Base-by-base conservation (phyloP, 2,113 vertebrate species). In the Labeo rohita region DNA sequence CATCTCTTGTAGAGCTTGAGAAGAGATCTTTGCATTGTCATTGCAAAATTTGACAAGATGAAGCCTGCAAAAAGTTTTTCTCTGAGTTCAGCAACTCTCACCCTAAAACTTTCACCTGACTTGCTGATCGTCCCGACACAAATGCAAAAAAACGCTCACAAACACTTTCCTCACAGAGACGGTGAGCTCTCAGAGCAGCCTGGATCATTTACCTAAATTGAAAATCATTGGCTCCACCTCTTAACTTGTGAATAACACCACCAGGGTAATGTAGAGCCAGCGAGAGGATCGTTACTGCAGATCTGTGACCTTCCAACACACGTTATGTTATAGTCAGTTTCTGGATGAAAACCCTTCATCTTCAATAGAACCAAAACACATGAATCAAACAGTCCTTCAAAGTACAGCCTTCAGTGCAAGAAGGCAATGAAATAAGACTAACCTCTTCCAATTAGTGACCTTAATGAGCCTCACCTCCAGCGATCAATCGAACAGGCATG, bases 271-370 rank as follows among this genome's bases (percentile, higher is more conserved):
- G 21, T n/a, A 8, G 13, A 70, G 76, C 15, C n/a, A 9, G 21
- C 2, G 15, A 85, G 72, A 70, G 7, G 75, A 68, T 66, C 75
- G 66, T 85, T 85, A 85, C 4, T 15, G 34, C 8, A 8, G 45
- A 85, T 85, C n/a, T 78, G 34, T 85, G 84, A 78, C 73, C 84
- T 85, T 85, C 83, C 63, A 66, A 36, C 47, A 85, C 28, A 66
- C 0, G 18, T 12, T 18, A 50, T 52, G 28, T 18, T 52, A 59
- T 15, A 86, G 49, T 36, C 45, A 8, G 23, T 39, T 70, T 82
- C 63, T 70, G 23, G 80, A 70, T 82, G 28, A 70, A 70, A 23
- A 16, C 43, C 43, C 79, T 81, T 47, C 43, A 28, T 81, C 59
- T 65, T 18, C 8, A 34, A 49, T 49, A 34, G 59, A 81, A 81